A percentile compares a stretch with the other conserved stretches of the same genome.
Evolutionary conservation across 2,888 invertebrate species (phyloP).

Genomic region (Hofmannophila pseudospretella): DNA sequence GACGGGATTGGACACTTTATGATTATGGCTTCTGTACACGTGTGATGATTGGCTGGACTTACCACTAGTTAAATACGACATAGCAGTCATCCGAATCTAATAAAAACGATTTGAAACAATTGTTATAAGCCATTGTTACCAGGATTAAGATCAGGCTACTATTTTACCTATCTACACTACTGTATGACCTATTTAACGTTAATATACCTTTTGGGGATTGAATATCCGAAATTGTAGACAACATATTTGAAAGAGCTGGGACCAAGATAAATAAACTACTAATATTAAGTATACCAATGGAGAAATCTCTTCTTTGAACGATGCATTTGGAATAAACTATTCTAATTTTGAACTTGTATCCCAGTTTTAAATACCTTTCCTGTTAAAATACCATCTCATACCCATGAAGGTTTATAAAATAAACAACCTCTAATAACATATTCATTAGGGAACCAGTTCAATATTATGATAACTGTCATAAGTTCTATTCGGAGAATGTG

Average conservation of each 20-base stretch:
- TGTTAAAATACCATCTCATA: not conserved
- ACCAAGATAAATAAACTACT: not conserved
- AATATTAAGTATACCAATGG: not conserved
- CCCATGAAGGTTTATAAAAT: constrained; percentile 5
- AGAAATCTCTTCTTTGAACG: not conserved
- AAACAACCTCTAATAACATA: constrained; percentile 12
- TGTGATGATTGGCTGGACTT: constrained; percentile 2
- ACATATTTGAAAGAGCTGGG: not conserved
- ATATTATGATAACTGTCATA: constrained; percentile 47
- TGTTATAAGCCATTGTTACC: no score
- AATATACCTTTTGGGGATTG: no score
- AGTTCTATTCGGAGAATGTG: constrained; percentile 34
- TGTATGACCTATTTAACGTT: no score
- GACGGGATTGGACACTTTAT: constrained; percentile 42
- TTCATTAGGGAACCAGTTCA: constrained; percentile 31
- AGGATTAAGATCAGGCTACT: no score
- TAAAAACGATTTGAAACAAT: no score
- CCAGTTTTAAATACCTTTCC: no score
- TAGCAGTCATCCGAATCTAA: no score
- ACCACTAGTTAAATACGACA: no score
- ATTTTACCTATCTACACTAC: no score
- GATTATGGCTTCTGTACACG: constrained; percentile 18
- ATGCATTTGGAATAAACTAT: not conserved
- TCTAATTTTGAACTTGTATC: not conserved
- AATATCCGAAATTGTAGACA: no score